Base-by-base conservation (phyloP, 2,113 vertebrate species). In the Oncorhynchus mykiss region DNA sequence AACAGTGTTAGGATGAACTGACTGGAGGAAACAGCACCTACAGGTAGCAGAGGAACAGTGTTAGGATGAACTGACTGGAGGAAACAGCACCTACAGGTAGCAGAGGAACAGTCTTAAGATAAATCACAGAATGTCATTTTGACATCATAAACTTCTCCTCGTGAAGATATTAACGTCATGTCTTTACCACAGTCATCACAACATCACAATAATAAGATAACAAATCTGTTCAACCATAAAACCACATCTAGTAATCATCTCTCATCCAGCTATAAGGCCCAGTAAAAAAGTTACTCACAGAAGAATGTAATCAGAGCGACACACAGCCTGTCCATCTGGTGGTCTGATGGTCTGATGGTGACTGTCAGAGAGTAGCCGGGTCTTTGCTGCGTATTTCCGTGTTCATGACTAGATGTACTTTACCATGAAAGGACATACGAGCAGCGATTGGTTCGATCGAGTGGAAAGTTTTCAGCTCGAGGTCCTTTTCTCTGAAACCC, bases 91-190 rank as follows among this genome's bases (percentile, higher is more conserved):
- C 31, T 31, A 31, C 31, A 31, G 31, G 31, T 5, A 31, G 29
- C 29, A 31, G 29, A 31, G 29, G 29, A 31, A 31, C 31, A 31
- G 31, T 31, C 5, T 31, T 31, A 31, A 5, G 31, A 31, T 31
- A 1, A 29, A 14, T 16, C 6, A 8, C 34, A 39, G 34, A 39
- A 39, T 39, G 34, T 39, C 34, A 39, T 1, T 9, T 39, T 39
- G 6, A 39, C 22, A 24, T 24, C 60, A 24, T 8, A 2, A 22
- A 24, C 60, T 24, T 64, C 22, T 64, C 22, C n/a, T 7, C 60
- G 24, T n/a, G n/a, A 1, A 11, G 3, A 24, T 9, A 22, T 24
- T 0, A 3, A 2, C 1, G 0, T 9, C 0, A 24, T 1, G 11
- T 24, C n/a, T 4, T 16, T 18, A 1, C 14, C 49, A 54, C 49